Conservation (phyloP, 1,140 invertebrate genomes). For the Pogonus chalceus region DNA sequence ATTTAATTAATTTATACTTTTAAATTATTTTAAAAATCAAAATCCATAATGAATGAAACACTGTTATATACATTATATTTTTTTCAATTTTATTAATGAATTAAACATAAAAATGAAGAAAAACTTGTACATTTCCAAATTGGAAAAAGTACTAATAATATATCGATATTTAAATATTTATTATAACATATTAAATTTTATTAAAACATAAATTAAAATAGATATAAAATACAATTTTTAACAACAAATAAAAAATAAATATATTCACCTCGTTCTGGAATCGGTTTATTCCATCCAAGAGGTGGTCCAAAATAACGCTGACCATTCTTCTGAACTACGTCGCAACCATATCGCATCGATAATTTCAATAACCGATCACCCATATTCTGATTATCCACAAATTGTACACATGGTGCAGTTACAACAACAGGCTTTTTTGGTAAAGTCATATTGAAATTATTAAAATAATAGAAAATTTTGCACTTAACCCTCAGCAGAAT, state of each 20-base stretch:
- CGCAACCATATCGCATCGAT: neutral
- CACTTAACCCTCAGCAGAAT: too few species aligned
- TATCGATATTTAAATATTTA: neutral
- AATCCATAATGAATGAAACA: neutral
- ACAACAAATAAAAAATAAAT: neutral
- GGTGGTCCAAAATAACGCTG: conserved; percentile 47
- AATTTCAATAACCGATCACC: neutral
- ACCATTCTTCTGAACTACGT: conserved; percentile 43
- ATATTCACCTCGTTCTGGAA: conserved; percentile 27
- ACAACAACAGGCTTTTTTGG: too few species aligned
- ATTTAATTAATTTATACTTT: too few species aligned
- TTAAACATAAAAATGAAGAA: neutral
- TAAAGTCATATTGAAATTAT: too few species aligned
- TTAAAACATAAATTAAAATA: neutral
- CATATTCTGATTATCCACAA: too few species aligned
- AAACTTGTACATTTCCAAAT: neutral
- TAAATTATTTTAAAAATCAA: too few species aligned
- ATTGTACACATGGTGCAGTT: too few species aligned
- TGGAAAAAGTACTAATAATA: neutral
- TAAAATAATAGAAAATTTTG: too few species aligned
- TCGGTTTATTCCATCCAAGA: conserved; percentile 38
- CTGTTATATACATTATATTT: neutral
- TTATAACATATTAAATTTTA: neutral
- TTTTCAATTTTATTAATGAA: neutral
- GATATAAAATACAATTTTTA: neutral